Conservation (phyloP, 2,888 invertebrate species). For the Dusona sp. region DNA sequence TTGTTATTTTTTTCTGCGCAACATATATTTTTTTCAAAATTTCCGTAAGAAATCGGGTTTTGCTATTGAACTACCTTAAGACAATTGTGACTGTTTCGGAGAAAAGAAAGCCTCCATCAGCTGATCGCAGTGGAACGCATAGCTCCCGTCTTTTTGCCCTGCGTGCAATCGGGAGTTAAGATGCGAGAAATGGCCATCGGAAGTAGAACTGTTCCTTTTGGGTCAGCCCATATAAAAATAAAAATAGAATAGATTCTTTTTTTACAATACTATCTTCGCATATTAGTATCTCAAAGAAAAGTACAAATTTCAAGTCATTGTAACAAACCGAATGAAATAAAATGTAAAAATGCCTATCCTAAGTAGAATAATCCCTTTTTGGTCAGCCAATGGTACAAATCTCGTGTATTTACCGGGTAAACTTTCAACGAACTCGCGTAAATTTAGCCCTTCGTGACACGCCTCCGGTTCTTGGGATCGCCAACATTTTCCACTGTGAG, state of each 20-base stretch:
- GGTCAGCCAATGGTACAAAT: constrained; percentile 25
- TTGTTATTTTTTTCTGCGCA: too few relatives aligned
- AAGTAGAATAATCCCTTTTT: constrained; percentile 34
- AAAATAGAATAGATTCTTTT: neutral
- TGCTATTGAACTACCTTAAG: too few relatives aligned
- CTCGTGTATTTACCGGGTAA: constrained; percentile 43
- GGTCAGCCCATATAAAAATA: neutral
- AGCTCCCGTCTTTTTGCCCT: too few relatives aligned
- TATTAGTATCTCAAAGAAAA: neutral
- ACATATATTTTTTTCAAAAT: too few relatives aligned
- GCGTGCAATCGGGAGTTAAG: too few relatives aligned
- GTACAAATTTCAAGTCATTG: neutral
- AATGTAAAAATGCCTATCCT: neutral
- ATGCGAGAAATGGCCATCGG: too few relatives aligned
- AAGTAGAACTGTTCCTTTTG: neutral
- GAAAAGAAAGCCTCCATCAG: too few relatives aligned
- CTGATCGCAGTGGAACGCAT: too few relatives aligned
- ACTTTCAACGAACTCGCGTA: constrained; percentile 56
- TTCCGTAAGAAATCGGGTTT: too few relatives aligned
- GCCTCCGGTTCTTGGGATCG: constrained; percentile 39
- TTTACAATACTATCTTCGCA: neutral
- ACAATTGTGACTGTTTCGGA: too few relatives aligned
- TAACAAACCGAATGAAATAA: neutral
- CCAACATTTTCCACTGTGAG: constrained; percentile 35
- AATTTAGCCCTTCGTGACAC: constrained; percentile 44